Evolutionary conservation across 2,113 vertebrate genomes (phyloP), one percentile per base, ranked within the genome.

Genomic region (Takifugu flavidus): DNA sequence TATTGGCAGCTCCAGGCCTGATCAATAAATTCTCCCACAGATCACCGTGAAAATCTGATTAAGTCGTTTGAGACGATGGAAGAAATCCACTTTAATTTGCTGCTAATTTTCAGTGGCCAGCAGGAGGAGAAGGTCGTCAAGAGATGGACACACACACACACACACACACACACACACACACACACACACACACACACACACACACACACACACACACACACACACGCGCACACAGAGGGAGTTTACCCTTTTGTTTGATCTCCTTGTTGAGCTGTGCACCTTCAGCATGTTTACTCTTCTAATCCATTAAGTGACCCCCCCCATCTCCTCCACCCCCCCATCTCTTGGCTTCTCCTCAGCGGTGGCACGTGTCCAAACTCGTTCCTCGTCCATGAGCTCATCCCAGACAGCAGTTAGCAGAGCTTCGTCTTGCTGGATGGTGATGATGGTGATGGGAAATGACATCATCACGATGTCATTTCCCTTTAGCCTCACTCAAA

Each of bases 21-120:
- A 68, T 74, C 78, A 15, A 68, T 74, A 20, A 29, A 15, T 27
- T 27, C 46, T 4, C 11, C 27, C 44, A n/a, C 52, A 34, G 56
- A 25, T 55, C 78, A 53, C 11, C 2, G n/a, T 13, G 45, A 65
- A 27, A 27, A 44, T 61, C 50, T 1, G 44, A 63, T 77, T 70
- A 34, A 42, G n/a, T 27, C 62, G 61, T 66, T 2, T 26, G 26
- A 66, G 58, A 63, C 4, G 15, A 61, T 14, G 49, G 39, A 52
- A 57, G 49, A 63, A 43, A 56, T 62, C 45, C 62, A 4, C 25
- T 65, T 14, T 29, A 54, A 67, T 78, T 56, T 34, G 2, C 29
- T 6, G 6, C 50, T 44, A n/a, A 53, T 44, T 26, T 43, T 28
- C 25, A 0, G 26, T 5, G 47, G 3, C 28, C 25, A 2, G 15